A percentile compares a stretch with the other conserved stretches of the same genome.
Evolutionary conservation across 30 jellyfish, hydroid and myxozoan species (phyloP).

Genomic region (Catostylus mosaicus): DNA sequence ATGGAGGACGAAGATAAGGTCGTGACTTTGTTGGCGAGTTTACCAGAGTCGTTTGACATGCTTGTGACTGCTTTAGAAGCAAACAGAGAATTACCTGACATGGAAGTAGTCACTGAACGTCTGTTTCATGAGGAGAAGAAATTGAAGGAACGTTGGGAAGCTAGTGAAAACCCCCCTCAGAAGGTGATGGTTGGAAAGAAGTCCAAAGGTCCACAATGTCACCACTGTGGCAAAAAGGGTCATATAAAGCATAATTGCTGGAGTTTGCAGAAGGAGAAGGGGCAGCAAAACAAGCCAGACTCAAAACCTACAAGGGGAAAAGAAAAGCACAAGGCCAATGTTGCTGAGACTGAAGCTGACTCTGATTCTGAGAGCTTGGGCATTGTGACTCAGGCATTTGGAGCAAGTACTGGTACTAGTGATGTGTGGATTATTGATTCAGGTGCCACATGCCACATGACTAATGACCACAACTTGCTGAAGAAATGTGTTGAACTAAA

Average conservation of each 20-base stretch:
- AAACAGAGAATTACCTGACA: conserved; percentile 48
- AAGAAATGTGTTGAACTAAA: not conserved
- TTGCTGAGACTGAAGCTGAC: conserved; percentile 30
- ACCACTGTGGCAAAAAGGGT: conserved; percentile 65
- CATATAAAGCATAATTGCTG: conserved; percentile 54
- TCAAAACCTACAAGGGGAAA: not conserved
- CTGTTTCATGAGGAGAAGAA: conserved; percentile 56
- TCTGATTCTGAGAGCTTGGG: conserved; percentile 1
- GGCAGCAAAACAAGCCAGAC: not conserved
- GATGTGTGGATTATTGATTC: conserved; percentile 66
- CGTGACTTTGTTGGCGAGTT: conserved; percentile 68
- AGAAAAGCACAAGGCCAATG: conserved; percentile 22
- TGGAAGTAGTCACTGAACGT: conserved; percentile 64
- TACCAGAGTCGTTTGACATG: conserved; percentile 56
- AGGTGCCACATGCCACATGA: conserved; percentile 68
- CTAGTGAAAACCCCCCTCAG: not conserved
- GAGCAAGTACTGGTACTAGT: conserved; percentile 8
- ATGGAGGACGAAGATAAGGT: conserved; percentile 62
- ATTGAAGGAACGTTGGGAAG: conserved; percentile 27
- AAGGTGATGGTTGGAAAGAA: conserved; percentile 7
- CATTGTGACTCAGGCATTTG: conserved; percentile 5
- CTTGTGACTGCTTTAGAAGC: conserved; percentile 81
- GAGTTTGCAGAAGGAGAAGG: conserved; percentile 5
- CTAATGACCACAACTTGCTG: conserved; percentile 15
- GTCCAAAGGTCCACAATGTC: conserved; percentile 38